Conservation (phyloP, 2,113 vertebrate genomes). For the Nothoprocta pentlandii region DNA sequence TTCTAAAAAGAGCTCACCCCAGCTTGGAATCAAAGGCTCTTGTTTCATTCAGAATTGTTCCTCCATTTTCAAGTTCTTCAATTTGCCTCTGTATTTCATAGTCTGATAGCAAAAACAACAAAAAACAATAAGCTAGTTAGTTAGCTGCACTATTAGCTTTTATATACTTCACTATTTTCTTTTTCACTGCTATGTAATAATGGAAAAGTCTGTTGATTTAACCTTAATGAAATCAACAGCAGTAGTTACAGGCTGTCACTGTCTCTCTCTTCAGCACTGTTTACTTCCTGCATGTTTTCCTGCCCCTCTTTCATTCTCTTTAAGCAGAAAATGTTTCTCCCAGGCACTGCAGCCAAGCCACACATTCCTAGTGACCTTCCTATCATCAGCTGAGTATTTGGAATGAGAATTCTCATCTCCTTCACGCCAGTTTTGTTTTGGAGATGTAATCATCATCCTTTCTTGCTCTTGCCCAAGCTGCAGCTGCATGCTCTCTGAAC, state of each 20-base stretch:
- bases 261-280: neutral
- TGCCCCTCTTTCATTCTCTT: slow-evolving; percentile 7
- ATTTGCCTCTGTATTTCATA: slow-evolving; percentile 97
- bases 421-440: neutral
- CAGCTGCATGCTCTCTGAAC: neutral
- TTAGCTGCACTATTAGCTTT: neutral
- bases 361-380: neutral
- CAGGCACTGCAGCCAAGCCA: neutral
- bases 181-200: slow-evolving; percentile 45
- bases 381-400: neutral
- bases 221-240: slow-evolving; percentile 51
- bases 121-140: slow-evolving; percentile 19
- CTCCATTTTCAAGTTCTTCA: slow-evolving; percentile 86
- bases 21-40: slow-evolving; percentile 91
- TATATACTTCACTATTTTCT: slow-evolving; percentile 16
- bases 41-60: slow-evolving; percentile 92
- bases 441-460: neutral
- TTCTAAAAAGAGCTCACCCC: slow-evolving; percentile 84
- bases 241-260: slow-evolving; percentile 18
- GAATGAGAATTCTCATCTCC: neutral
- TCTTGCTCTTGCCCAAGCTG: neutral
- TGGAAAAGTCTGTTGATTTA: slow-evolving; percentile 22
- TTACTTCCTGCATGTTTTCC: neutral
- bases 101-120: slow-evolving; percentile 80
- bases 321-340: slow-evolving; percentile 30